Conservation (phyloP, 2,888 invertebrate genomes). For the Trissolcus brochymenae region DNA sequence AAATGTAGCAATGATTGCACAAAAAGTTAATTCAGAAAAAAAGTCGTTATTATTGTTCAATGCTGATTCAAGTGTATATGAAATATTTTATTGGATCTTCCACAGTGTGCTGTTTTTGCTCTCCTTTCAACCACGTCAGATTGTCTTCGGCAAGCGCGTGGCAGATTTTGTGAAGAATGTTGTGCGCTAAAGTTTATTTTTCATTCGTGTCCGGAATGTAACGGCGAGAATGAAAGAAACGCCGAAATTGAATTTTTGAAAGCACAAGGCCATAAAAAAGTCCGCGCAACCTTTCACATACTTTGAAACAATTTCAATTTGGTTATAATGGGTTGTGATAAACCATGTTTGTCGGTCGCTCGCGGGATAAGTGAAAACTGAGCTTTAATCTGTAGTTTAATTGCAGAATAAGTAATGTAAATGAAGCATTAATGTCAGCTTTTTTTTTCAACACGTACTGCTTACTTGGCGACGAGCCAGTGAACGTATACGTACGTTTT, state of each 20-base stretch:
- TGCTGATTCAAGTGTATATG: too few species aligned
- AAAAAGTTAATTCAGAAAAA: too few species aligned
- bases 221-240: constrained; percentile 11
- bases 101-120: too few species aligned
- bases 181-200: constrained; percentile 5
- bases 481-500: constrained; percentile 37
- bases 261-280: too few species aligned
- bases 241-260: constrained; percentile 16
- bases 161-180: constrained; percentile 7
- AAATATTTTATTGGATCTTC: too few species aligned
- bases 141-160: constrained; percentile 10
- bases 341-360: constrained; percentile 12
- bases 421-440: constrained; percentile 46
- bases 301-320: constrained; percentile 10
- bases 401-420: constrained; percentile 44
- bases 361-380: constrained; percentile 7
- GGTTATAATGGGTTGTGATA: neutral
- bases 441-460: constrained; percentile 45
- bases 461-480: constrained; percentile 42
- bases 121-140: constrained; percentile 10
- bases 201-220: constrained; percentile 12
- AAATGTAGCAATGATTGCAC: too few species aligned
- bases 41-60: neutral
- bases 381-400: constrained; percentile 36
- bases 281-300: constrained; percentile 1